phyloP scores from a whole-genome alignment of 2,113 vertebrate genomes.

The Vidua chalybeata region DNA sequence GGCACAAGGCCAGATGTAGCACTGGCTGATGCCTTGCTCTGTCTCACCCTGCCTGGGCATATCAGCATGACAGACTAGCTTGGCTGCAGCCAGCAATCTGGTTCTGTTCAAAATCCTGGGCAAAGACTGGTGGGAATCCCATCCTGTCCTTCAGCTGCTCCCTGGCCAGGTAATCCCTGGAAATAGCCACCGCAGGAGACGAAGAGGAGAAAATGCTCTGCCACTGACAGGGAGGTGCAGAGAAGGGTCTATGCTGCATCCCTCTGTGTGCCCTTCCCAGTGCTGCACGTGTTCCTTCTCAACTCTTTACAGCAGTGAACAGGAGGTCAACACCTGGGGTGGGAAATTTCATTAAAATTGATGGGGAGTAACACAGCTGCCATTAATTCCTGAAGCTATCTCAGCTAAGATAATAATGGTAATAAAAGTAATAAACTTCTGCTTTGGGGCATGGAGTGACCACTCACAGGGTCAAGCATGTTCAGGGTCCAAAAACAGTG shows the following conservation, averaged over 20 bases:
- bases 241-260: not conserved
- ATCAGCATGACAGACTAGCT: not conserved
- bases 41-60: not conserved
- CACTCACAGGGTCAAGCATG: not conserved
- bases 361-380: not conserved
- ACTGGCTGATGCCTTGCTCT: not conserved
- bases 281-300: not conserved
- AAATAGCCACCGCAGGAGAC: not conserved
- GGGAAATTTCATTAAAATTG: not conserved
- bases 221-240: not conserved
- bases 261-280: not conserved
- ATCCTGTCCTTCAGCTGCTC: not conserved
- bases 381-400: not conserved
- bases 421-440: slow-evolving; percentile 19
- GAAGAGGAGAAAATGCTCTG: not conserved
- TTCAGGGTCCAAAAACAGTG: not conserved
- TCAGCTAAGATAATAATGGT: not conserved
- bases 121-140: not conserved
- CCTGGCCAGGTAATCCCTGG: not conserved
- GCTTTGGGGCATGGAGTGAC: slow-evolving; percentile 11
- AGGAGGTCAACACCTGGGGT: not conserved
- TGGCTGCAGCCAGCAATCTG: not conserved
- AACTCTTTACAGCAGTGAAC: not conserved
- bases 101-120: not conserved
- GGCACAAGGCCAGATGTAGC: not conserved